Conservation (phyloP, 2,797 vertebrate genomes). For the Rallus crepitans region DNA sequence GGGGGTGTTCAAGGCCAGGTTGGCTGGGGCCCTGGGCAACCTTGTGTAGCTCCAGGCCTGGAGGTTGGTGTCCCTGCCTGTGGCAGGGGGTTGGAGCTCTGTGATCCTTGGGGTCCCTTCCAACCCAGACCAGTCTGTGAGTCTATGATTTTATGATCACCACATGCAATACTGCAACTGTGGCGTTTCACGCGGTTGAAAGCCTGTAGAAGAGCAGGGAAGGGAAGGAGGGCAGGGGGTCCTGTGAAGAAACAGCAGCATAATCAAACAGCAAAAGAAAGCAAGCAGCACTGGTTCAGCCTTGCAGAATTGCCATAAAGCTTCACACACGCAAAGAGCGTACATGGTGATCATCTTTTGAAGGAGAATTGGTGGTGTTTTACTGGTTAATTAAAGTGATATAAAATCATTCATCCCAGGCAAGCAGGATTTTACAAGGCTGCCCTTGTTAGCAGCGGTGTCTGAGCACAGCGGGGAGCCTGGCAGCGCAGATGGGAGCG, state of each 20-base stretch:
- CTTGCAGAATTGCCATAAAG: neutral
- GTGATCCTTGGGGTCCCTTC: no score
- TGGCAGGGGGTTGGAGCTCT: no score
- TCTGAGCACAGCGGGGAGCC: neutral
- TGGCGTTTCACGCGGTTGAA: neutral
- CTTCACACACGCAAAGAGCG: neutral
- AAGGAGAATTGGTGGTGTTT: neutral
- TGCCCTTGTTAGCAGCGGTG: neutral
- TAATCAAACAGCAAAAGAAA: neutral
- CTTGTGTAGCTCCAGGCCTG: no score
- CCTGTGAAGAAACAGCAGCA: neutral
- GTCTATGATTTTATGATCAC: neutral
- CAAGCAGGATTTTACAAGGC: neutral
- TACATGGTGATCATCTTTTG: neutral
- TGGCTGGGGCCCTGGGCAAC: no score
- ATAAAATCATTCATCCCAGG: neutral
- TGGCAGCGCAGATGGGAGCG: neutral
- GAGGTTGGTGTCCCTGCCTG: no score
- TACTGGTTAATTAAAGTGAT: neutral
- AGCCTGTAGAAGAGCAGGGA: neutral
- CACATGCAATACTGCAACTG: fast-evolving
- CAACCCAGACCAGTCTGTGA: no score
- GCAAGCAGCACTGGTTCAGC: neutral
- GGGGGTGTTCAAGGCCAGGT: no score
- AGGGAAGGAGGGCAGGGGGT: neutral